These are phyloP conservation scores for Bos taurus DNA, from an alignment of 2,113 vertebrate genomes.

Conservation along the genomic window DNA sequence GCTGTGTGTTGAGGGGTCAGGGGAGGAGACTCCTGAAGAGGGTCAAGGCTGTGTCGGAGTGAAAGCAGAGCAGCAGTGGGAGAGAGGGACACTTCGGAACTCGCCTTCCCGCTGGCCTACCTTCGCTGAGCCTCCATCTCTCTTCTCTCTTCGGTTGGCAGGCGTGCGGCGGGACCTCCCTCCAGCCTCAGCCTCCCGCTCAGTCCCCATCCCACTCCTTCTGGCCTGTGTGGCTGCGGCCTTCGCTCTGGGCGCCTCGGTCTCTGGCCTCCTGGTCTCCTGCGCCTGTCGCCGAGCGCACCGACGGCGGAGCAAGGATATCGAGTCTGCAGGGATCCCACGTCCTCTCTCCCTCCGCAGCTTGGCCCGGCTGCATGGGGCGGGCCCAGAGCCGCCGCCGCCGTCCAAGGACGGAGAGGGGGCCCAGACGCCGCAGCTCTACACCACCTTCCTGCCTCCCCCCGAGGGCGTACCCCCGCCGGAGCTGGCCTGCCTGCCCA, in stretches of 20 bases:
- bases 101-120: not conserved
- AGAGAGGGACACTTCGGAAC: not conserved
- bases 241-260: conserved; percentile 89
- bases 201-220: conserved; percentile 60
- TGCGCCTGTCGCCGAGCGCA: conserved; percentile 89
- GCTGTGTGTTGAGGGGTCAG: not conserved
- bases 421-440: conserved; percentile 80
- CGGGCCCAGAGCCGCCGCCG: conserved; percentile 41
- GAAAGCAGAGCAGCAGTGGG: not conserved
- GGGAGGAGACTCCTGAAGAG: not conserved
- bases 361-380: conserved; percentile 88
- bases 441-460: conserved; percentile 87
- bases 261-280: conserved; percentile 91
- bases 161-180: conserved; percentile 61
- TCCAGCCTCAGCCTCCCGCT: conserved; percentile 43
- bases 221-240: conserved; percentile 75
- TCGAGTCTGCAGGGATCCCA: conserved; percentile 85
- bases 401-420: conserved; percentile 83
- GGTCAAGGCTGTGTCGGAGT: not conserved
- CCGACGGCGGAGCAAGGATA: conserved; percentile 84
- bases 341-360: conserved; percentile 90
- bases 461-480: conserved; percentile 64
- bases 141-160: conserved; percentile 40
- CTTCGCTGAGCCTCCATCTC: not conserved
- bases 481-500: conserved; percentile 90